Evolutionary conservation across 2,113 vertebrate species (phyloP), one percentile per base, ranked within the genome.

Genomic region (Condylura cristata): DNA sequence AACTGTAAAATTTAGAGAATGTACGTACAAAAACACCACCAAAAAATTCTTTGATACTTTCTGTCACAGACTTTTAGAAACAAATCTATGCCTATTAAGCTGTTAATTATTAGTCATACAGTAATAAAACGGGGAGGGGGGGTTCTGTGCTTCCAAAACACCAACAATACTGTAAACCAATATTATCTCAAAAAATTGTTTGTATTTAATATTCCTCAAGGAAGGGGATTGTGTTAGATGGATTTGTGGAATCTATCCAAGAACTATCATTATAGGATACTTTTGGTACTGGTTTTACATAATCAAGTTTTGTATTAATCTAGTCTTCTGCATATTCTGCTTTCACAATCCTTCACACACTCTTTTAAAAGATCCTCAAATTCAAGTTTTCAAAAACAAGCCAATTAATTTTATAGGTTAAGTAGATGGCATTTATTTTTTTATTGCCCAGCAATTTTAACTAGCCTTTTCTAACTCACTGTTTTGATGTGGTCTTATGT

Each of bases 361-460:
- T 20, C 5, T 76, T 79, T 78, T 30, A 30, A 65, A 88, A 72
- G 10, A 16, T 71, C 30, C 12, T 13, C 32, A 88, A 63, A 90
- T 32, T 22, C 24, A 58, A 51, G 11, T 66, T 11, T 91, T 71
- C 5, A 81, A 81, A 71, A 85, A 61, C 11, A 26, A 51, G 5
- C 6, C 46, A 80, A 18, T 95, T 2, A 58, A 30, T 63, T 65
- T 92, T 20, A 34, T n/a, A 74, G 39, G 28, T 48, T 53, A 81
- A 93, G 30, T 4, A 86, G 13, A 39, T 70, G 3, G 18, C 48
- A 68, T 84, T 80, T 39, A 51, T 13, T 24, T 37, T 86, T 86
- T 79, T 58, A 66, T 48, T 91, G 82, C 37, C 39, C 46, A 86
- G 65, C n/a, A 68, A 65, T 60, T 91, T 91, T 68, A 94, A 58